Evolutionary conservation across 2,113 vertebrate genomes (phyloP), one percentile per base, ranked within the genome.

Genomic region (Gymnocephalus cernua): DNA sequence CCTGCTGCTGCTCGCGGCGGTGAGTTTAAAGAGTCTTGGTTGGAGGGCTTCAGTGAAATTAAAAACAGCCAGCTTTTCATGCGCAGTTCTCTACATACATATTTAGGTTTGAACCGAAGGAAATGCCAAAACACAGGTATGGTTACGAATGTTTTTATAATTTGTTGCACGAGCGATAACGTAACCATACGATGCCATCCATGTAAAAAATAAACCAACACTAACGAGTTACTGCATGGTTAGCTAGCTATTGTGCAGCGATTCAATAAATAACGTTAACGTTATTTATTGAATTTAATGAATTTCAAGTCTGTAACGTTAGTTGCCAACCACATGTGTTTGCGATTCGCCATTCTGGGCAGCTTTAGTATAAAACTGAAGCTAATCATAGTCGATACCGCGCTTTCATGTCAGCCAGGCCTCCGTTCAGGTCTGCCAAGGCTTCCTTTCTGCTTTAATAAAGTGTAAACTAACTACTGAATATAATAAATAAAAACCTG

Each of bases 81-180:
- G 32, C 32, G 35, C 1, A n/a, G 4, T 3, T 0, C 16, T 1
- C 15, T 1, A 5, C 2, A 21, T 9, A 3, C 58, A 35, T 5
- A 18, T 9, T 19, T 10, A 0, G 7, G 1, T 1, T 15, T 19
- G 14, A 63, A 23, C 2, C 1, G 4, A 58, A 56, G 58, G 68
- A 73, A 21, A 95, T 93, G 93, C 64, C 88, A 1, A 5, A 51
- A 9, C 83, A 91, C 41, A 89, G 93, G 95, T 95, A 88, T 2
- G 65, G 6, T 18, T 12, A 6, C 19, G 0, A 2, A n/a, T 14
- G 0, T 9, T 21, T 48, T 58, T 47, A 2, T 12, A 23, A 21
- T 23, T 1, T 38, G 0, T 6, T 1, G 1, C 6, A 19, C 2
- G 6, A 32, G 14, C 21, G 61, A 29, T 4, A 41, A 41, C 10